phyloP scores from a whole-genome alignment of 2,888 invertebrate species.

The Holacanthella duospinosa region DNA sequence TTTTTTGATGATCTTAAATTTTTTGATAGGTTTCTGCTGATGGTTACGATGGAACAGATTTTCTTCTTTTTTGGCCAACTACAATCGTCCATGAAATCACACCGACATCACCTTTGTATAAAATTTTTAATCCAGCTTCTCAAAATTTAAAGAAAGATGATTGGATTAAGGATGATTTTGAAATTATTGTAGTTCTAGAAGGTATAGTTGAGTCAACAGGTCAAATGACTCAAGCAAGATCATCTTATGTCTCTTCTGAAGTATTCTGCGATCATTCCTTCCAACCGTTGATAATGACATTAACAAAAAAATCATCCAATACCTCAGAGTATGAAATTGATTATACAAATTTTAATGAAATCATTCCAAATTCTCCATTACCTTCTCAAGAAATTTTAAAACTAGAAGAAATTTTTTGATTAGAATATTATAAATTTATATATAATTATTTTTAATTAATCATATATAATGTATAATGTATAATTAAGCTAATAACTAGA shows the following conservation, averaged over 20 bases:
- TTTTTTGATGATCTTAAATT: conserved; percentile 2
- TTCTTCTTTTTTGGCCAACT: conserved; percentile 94
- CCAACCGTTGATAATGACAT: not conserved
- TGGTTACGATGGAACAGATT: conserved; percentile 48
- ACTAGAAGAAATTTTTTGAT: not conserved
- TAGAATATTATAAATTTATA: too few relatives aligned
- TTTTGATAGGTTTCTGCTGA: conserved; percentile 11
- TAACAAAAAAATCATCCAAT: not conserved
- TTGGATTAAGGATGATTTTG: conserved; percentile 51
- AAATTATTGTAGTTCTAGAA: conserved; percentile 77
- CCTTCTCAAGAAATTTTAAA: not conserved
- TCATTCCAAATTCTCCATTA: too few relatives aligned
- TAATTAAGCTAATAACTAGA: too few relatives aligned
- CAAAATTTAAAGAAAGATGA: not conserved
- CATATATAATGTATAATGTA: too few relatives aligned
- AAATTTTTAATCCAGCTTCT: conserved; percentile 36
- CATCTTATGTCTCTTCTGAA: conserved; percentile 20
- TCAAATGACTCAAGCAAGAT: conserved; percentile 20
- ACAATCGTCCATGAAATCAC: conserved; percentile 84
- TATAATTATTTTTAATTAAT: too few relatives aligned
- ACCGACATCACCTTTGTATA: conserved; percentile 69
- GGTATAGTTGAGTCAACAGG: conserved; percentile 69
- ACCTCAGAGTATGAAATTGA: not conserved
- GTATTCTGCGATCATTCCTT: conserved; percentile 12
- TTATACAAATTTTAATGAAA: not conserved